Conservation (phyloP, 2,888 invertebrate species). For the Cephus nigrinus region DNA sequence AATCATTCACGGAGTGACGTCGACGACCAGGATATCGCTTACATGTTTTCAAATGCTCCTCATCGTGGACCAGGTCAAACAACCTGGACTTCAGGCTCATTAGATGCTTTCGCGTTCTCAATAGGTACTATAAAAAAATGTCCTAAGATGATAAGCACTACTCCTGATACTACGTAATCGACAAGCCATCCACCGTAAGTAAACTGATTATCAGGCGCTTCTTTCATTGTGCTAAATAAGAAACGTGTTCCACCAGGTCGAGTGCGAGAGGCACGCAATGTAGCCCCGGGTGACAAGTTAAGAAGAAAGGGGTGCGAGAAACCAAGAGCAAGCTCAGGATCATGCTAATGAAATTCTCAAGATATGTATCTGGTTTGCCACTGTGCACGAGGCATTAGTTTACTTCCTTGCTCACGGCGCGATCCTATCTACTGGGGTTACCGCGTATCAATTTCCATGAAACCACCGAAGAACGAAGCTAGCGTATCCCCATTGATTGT, state of each 20-base stretch:
- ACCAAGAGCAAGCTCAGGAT: constrained; percentile 27
- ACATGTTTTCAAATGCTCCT: too few relatives aligned
- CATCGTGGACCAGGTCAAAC: too few relatives aligned
- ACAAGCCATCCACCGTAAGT: too few relatives aligned
- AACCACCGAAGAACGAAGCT: constrained; percentile 8
- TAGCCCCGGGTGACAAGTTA: constrained; percentile 14
- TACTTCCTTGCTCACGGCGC: constrained; percentile 38
- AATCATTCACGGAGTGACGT: neutral
- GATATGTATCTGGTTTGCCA: constrained; percentile 46
- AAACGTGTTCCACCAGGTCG: too few relatives aligned
- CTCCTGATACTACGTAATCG: too few relatives aligned
- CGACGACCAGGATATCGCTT: too few relatives aligned
- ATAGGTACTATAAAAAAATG: too few relatives aligned
- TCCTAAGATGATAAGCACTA: too few relatives aligned
- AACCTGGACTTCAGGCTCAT: too few relatives aligned
- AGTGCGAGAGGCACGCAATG: constrained; percentile 12
- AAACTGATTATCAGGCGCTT: neutral
- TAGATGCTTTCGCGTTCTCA: too few relatives aligned
- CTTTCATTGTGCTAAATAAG: constrained; percentile 11
- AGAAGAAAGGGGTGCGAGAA: constrained; percentile 8
- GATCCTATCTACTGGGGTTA: constrained; percentile 40
- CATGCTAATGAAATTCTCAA: constrained; percentile 54
- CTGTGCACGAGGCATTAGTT: constrained; percentile 39
- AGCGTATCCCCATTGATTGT: too few relatives aligned
- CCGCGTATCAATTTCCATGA: constrained; percentile 42